These are phyloP conservation scores for Hypomesus transpacificus DNA, from an alignment of 2,113 vertebrate genomes.

Conservation along the genomic window DNA sequence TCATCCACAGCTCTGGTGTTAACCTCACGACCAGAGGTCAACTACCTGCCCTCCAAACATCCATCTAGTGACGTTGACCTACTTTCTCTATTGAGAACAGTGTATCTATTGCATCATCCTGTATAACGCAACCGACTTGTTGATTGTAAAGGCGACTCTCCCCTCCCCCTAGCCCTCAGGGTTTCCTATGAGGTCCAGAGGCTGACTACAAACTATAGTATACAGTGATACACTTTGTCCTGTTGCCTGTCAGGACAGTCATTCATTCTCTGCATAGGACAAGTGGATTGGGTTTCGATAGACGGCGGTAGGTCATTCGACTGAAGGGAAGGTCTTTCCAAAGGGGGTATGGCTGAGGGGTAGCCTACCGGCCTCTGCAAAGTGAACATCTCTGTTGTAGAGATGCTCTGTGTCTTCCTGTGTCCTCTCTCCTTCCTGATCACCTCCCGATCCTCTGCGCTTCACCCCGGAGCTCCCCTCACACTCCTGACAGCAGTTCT, in stretches of 20 bases:
- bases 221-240: neutral
- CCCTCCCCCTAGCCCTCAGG: too few relatives aligned
- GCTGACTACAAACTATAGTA: neutral
- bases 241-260: neutral
- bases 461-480: neutral
- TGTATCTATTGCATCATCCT: too few relatives aligned
- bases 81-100: neutral
- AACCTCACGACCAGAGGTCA: conserved; percentile 11
- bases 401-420: too few relatives aligned
- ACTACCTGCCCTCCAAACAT: neutral
- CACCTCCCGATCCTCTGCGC: neutral
- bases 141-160: too few relatives aligned
- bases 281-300: neutral
- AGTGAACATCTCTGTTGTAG: too few relatives aligned
- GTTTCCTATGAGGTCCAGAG: too few relatives aligned
- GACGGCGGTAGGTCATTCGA: neutral
- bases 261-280: neutral
- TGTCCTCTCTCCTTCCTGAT: neutral
- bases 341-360: too few relatives aligned
- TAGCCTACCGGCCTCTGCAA: too few relatives aligned
- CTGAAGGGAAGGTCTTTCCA: neutral
- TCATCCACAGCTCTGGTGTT: conserved; percentile 19
- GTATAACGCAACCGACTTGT: too few relatives aligned
- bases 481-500: neutral
- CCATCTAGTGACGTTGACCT: neutral